These are phyloP conservation scores for Indicator maculatus DNA, from an alignment of 2,113 vertebrate species.

Conservation along the genomic window DNA sequence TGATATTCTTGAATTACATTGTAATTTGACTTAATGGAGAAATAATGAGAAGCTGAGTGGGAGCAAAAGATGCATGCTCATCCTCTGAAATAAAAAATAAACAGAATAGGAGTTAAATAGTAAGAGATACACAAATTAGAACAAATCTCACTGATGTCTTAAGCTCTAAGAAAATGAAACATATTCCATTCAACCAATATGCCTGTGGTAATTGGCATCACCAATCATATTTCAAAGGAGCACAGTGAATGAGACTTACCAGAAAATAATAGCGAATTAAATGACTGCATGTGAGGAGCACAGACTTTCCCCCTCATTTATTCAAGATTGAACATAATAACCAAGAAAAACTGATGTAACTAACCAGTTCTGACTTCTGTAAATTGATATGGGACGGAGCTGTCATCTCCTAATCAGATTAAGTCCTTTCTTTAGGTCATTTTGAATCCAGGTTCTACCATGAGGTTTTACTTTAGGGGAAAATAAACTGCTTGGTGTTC, in stretches of 20 bases:
- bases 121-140: neutral
- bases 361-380: slow-evolving; percentile 54
- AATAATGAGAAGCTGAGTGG: slow-evolving; percentile 31
- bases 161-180: slow-evolving; percentile 17
- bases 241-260: slow-evolving; percentile 7
- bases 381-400: slow-evolving; percentile 57
- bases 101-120: neutral
- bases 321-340: slow-evolving; percentile 54
- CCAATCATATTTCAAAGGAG: slow-evolving; percentile 35
- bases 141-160: neutral
- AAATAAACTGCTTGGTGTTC: slow-evolving; percentile 24
- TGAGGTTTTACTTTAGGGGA: slow-evolving; percentile 13
- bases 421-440: slow-evolving; percentile 46
- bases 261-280: slow-evolving; percentile 45
- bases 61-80: neutral
- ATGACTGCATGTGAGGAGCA: slow-evolving; percentile 35
- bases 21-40: slow-evolving; percentile 23
- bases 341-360: slow-evolving; percentile 47
- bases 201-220: slow-evolving; percentile 28
- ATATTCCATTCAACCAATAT: neutral
- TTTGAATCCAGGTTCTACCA: slow-evolving; percentile 40
- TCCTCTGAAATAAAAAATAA: slow-evolving; percentile 9
- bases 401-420: slow-evolving; percentile 63
- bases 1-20: slow-evolving; percentile 5
- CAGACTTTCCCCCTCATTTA: slow-evolving; percentile 48